Evolutionary conservation across 2,888 invertebrate species (phyloP), one percentile per base, ranked within the genome.

Genomic region (Adelognathus sp.): DNA sequence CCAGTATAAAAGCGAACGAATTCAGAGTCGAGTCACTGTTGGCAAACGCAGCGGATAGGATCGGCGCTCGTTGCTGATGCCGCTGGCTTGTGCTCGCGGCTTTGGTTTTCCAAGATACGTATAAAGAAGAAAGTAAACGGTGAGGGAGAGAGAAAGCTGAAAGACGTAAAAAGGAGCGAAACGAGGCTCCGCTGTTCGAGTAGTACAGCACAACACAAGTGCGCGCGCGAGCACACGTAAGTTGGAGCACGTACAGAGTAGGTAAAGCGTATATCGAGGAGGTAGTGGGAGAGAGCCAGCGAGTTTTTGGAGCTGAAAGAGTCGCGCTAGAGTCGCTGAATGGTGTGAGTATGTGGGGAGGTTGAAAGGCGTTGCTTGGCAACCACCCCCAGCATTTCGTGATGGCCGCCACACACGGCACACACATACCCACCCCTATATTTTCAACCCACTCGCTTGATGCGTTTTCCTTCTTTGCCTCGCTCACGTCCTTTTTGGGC

Each of bases 301-400:
- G 70, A 74, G 75, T 82, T 83, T 84, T 66, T 83, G 84, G 84
- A 86, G 84, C 79, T 80, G 85, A 83, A 84, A 83, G 77, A 78
- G 79, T 41, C 61, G 67, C 60, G 46, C 66, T 85, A 80, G 83
- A 87, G n/a, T n/a, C n/a, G 86, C 81, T 85, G 88, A 87, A 87
- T 88, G 88, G 87, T 86, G 86, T 85, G 87, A 87, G 81, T 86
- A 66, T 87, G 87, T 85, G 86, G 87, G 87, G 88, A 84, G 85
- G 81, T 86, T 83, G 86, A 86, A 84, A 85, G 84, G 82, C 83
- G 90, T 90, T 90, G 90, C 90, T 86, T 86, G 85, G 90, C 90
- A 90, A 90, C 90, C 85, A 86, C 89, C 87, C 86, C 86, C 88
- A 81, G 85, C 85, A 86, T 86, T 84, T 82, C 54, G 75, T 79